Conservation (phyloP, 2,113 vertebrate genomes). For the Ctenodactylus gundi region DNA sequence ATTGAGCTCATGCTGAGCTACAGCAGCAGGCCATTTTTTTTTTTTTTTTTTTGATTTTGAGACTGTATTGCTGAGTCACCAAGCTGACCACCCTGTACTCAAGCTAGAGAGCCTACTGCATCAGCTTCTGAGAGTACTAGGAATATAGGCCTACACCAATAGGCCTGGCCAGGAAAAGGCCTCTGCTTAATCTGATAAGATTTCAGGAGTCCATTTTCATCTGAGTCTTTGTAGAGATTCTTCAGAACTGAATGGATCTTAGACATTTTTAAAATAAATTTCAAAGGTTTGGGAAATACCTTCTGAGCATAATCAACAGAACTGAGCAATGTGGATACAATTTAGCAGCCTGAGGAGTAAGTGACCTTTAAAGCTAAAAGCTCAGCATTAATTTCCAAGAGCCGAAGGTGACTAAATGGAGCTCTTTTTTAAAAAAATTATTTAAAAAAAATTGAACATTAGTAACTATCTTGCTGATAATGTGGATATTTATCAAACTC, state of each 20-base stretch:
- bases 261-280: neutral
- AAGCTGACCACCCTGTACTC: no score
- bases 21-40: no score
- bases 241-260: neutral
- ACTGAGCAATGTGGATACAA: neutral
- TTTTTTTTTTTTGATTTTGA: no score
- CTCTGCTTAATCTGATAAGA: neutral
- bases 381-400: no score
- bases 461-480: conserved; percentile 1
- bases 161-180: neutral
- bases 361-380: no score
- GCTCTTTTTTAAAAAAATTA: neutral
- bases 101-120: no score
- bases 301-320: neutral
- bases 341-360: neutral
- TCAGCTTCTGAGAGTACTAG: no score
- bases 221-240: neutral
- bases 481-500: neutral
- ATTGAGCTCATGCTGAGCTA: no score
- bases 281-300: conserved; percentile 3
- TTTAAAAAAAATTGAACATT: neutral
- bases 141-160: no score
- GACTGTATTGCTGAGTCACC: no score
- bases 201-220: neutral
- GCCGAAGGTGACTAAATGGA: no score